phyloP scores from a whole-genome alignment of 2,797 vertebrate genomes.

The Liparis tanakae region DNA sequence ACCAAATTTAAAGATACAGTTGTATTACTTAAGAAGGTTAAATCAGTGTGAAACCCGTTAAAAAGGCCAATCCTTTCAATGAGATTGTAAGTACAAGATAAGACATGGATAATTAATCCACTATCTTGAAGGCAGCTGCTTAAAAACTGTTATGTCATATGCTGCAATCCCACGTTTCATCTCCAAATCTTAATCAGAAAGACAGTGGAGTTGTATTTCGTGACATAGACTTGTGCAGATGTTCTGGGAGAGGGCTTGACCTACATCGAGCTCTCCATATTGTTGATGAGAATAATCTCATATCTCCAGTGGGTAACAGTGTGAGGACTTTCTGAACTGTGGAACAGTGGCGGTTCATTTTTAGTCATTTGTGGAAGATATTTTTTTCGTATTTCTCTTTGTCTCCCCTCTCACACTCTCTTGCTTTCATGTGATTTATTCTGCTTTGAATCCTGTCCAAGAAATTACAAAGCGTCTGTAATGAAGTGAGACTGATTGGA shows the following conservation, averaged over 20 bases:
- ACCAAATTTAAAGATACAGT: background rate
- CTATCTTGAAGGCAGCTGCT: background rate
- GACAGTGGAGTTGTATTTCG: constrained; percentile 35
- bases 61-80: background rate
- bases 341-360: constrained; percentile 46
- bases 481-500: constrained; percentile 72
- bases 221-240: constrained; percentile 45
- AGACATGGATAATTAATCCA: background rate
- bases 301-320: constrained; percentile 70
- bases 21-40: background rate
- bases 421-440: constrained; percentile 71
- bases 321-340: constrained; percentile 59
- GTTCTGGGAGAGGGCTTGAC: constrained; percentile 59
- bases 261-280: constrained; percentile 64
- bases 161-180: constrained; percentile 39
- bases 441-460: constrained; percentile 57
- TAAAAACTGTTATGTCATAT: constrained; percentile 12
- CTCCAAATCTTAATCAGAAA: constrained; percentile 34
- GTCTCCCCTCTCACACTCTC: constrained; percentile 42
- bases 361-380: constrained; percentile 53
- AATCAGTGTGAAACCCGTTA: background rate
- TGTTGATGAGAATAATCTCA: constrained; percentile 74
- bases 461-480: constrained; percentile 69
- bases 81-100: background rate
- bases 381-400: constrained; percentile 14